phyloP scores from a whole-genome alignment of 1,140 invertebrate genomes.

The Colletes latitarsis region DNA sequence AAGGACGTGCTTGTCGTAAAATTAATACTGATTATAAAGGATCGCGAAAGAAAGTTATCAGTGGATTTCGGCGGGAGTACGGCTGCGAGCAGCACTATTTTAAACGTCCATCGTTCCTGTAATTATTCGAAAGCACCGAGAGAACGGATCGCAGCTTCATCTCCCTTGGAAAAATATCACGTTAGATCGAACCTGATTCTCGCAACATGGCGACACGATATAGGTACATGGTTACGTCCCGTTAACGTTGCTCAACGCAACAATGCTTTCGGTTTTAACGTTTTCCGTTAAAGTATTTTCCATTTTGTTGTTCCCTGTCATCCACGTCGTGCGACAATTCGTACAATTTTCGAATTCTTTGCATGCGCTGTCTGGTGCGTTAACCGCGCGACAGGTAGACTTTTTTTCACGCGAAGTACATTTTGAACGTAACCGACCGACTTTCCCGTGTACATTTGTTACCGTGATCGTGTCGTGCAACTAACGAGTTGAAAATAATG shows the following conservation, averaged over 20 bases:
- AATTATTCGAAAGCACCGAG: neutral
- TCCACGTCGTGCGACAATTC: neutral
- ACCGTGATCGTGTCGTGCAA: neutral
- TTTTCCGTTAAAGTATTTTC: neutral
- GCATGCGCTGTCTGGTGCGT: neutral
- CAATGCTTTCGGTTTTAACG: neutral
- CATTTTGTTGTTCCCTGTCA: neutral
- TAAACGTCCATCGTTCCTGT: neutral
- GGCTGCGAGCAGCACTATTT: neutral
- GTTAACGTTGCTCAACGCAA: neutral
- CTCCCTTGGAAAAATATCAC: conserved; percentile 14
- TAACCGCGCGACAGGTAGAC: conserved; percentile 29
- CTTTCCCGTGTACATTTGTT: neutral
- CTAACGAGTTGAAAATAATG: conserved; percentile 12
- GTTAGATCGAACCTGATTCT: conserved; percentile 28
- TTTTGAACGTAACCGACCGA: conserved; percentile 2
- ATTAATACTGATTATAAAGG: neutral
- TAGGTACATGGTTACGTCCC: conserved; percentile 35
- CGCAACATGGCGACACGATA: conserved; percentile 62
- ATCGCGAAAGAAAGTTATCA: neutral
- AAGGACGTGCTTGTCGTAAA: neutral
- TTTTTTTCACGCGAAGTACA: conserved; percentile 15
- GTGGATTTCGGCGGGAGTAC: conserved; percentile 31
- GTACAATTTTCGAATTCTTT: neutral
- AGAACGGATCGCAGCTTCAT: neutral